A percentile compares a stretch with the other conserved stretches of the same genome.
These are phyloP conservation scores for Cossypha caffra DNA, from an alignment of 2,797 vertebrate species.

Conservation along the genomic window DNA sequence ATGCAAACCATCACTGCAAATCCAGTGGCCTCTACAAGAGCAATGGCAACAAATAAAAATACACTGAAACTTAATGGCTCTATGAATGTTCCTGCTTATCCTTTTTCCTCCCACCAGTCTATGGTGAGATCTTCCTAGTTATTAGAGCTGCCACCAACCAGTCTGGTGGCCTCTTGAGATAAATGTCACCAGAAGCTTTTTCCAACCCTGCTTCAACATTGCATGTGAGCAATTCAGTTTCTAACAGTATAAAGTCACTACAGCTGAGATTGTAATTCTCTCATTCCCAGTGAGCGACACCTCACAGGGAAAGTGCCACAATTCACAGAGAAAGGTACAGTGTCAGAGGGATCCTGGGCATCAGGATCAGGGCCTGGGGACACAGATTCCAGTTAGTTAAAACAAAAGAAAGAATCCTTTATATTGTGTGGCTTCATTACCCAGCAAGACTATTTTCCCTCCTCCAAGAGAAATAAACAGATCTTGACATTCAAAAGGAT, in stretches of 20 bases:
- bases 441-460: conserved; percentile 33
- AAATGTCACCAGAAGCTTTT: conserved; percentile 17
- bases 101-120: background rate
- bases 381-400: conserved; percentile 8
- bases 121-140: background rate
- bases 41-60: background rate
- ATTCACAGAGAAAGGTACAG: background rate
- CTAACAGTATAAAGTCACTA: background rate
- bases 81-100: background rate
- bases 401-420: conserved; percentile 52
- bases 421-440: background rate
- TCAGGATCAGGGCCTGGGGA: background rate
- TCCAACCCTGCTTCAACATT: background rate
- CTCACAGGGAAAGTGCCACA: background rate
- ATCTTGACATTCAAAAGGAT: conserved; percentile 36
- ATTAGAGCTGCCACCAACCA: background rate
- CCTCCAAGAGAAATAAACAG: conserved; percentile 61
- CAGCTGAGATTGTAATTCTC: background rate
- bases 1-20: conserved; percentile 47
- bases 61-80: background rate
- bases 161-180: background rate
- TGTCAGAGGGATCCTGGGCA: background rate
- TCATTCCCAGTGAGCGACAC: background rate
- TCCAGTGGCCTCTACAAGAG: background rate
- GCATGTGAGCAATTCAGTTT: background rate